Evolutionary conservation across 2,113 vertebrate genomes (phyloP), one percentile per base, ranked within the genome.

Genomic region (Choloepus hoffmanni): DNA sequence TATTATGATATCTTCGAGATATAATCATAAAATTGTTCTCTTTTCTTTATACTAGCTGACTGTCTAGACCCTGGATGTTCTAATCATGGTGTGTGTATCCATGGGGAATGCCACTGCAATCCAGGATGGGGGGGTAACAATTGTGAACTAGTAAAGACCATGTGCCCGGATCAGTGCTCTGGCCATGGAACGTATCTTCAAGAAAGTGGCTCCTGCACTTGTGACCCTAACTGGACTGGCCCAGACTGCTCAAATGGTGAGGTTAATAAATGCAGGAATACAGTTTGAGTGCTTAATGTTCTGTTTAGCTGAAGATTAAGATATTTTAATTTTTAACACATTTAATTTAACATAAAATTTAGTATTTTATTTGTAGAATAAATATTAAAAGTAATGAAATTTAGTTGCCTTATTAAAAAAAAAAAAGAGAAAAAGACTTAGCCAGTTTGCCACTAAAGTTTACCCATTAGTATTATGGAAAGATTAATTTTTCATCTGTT

Each of bases 131-230:
- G 99, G 1, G 99, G 99, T 28, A 98, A 92, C 98, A 99, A 98
- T 97, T 99, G 99, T 94, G 99, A 99, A 96, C 99, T 99, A 65
- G 98, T 99, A 95, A 99, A 99, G 98, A 99, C 99, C 12, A 99
- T 99, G 98, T 99, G 99, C 97, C 99, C 99, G 0, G 99, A 99
- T 85, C 99, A 99, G 97, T 99, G 99, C 97, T 99, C 99, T 67
- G 99, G 99, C 23, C 99, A 99, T 0, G 99, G 99, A 36, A 99
- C 99, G 1, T 99, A 99, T 98, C 99, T 99, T 96, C 99, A 99
- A 13, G 99, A 99, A 95, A 99, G 98, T 1, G 99, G 99, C 8
- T 99, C 99, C 95, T 99, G 99, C 94, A 98, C 99, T 24, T 99
- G 99, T 0, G 99, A 99, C 89, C 98, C 99, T 92, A 99, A 99